Evolutionary conservation across 2,888 invertebrate species (phyloP).

Genomic region (Tethea ocularis): DNA sequence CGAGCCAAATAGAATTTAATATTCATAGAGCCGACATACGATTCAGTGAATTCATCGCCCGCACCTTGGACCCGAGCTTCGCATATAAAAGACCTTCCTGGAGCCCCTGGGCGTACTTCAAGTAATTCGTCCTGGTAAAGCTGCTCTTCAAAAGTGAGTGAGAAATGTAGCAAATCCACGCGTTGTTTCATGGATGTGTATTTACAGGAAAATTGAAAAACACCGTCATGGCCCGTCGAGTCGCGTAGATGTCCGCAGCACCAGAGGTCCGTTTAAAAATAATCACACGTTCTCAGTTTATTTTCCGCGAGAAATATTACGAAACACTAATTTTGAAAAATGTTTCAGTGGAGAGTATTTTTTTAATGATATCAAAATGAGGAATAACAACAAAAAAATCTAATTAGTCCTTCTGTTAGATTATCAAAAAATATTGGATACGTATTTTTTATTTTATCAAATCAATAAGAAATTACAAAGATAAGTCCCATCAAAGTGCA

Average conservation of each 20-base stretch:
- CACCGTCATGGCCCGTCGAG: slow-evolving; percentile 60
- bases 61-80: slow-evolving; percentile 76
- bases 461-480: too few species aligned
- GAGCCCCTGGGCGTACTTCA: slow-evolving; percentile 74
- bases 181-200: slow-evolving; percentile 57
- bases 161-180: slow-evolving; percentile 59
- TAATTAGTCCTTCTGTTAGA: too few species aligned
- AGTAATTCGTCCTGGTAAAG: slow-evolving; percentile 76
- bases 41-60: slow-evolving; percentile 81
- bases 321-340: too few species aligned
- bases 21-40: slow-evolving; percentile 81
- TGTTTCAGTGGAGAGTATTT: too few species aligned
- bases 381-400: too few species aligned
- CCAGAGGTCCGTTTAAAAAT: slow-evolving; percentile 51
- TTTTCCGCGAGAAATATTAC: background rate
- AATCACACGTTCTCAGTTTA: slow-evolving; percentile 37
- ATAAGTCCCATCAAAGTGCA: too few species aligned
- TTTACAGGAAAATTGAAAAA: slow-evolving; percentile 70
- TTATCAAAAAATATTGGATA: too few species aligned
- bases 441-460: too few species aligned
- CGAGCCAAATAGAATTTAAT: slow-evolving; percentile 81
- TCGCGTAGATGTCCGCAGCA: slow-evolving; percentile 49
- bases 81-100: slow-evolving; percentile 78
- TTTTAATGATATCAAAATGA: too few species aligned
- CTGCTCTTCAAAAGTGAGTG: slow-evolving; percentile 69